These are phyloP conservation scores for Lithobates sylvaticus DNA, from an alignment of 2,797 vertebrate species.

Conservation along the genomic window DNA sequence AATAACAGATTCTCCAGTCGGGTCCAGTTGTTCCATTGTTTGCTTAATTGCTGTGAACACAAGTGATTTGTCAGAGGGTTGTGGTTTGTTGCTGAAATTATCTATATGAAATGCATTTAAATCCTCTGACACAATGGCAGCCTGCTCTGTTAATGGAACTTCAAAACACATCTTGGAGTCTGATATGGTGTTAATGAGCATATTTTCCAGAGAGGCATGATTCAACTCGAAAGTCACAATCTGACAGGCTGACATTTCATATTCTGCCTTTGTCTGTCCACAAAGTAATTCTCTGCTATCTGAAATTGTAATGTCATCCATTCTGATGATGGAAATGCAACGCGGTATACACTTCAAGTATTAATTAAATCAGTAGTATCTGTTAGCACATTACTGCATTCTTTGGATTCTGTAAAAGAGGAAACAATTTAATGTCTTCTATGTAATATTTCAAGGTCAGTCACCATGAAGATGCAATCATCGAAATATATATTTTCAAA, in stretches of 20 bases:
- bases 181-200: constrained; percentile 65
- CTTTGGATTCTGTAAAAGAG: neutral
- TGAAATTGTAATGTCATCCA: constrained; percentile 22
- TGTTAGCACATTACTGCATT: neutral
- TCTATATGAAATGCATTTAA: constrained; percentile 57
- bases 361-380: neutral
- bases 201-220: constrained; percentile 61
- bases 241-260: constrained; percentile 62
- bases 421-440: neutral
- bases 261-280: constrained; percentile 57
- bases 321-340: neutral
- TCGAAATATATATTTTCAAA: too few relatives aligned
- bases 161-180: constrained; percentile 70
- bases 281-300: constrained; percentile 19
- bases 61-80: constrained; percentile 69
- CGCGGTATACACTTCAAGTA: neutral
- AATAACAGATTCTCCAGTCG: constrained; percentile 73
- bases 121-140: constrained; percentile 58
- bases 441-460: too few relatives aligned
- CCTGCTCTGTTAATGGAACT: constrained; percentile 48
- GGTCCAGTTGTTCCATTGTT: constrained; percentile 70
- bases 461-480: too few relatives aligned
- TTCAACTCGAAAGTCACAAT: constrained; percentile 16
- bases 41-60: constrained; percentile 74
- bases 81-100: constrained; percentile 69